Evolutionary conservation across 1,140 invertebrate genomes (phyloP).

Genomic region (Drosophila ironensis): DNA sequence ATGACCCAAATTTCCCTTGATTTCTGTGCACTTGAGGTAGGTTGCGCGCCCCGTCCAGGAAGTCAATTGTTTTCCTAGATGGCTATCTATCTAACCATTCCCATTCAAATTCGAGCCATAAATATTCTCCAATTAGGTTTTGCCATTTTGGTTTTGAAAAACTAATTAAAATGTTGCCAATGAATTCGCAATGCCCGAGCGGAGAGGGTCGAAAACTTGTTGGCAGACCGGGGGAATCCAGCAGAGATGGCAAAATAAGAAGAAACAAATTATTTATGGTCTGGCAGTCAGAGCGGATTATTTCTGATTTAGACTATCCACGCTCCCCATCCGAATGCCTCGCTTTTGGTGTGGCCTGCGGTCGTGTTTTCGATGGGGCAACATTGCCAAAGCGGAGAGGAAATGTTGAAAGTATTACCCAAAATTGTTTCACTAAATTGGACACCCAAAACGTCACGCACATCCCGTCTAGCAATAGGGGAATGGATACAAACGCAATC

Average conservation of each 20-base stretch:
- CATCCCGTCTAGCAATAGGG: not conserved
- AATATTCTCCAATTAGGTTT: conserved; percentile 38
- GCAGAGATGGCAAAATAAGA: conserved; percentile 11
- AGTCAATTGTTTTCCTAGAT: conserved; percentile 14
- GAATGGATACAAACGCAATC: no score
- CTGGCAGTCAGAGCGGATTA: conserved; percentile 69
- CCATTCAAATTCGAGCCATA: conserved; percentile 18
- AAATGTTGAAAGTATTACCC: not conserved
- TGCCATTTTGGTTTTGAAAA: conserved; percentile 50
- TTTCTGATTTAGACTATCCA: conserved; percentile 65
- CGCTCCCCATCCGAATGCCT: conserved; percentile 30
- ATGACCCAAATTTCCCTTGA: conserved; percentile 36
- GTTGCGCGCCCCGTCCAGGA: conserved; percentile 23
- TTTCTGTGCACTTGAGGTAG: conserved; percentile 39
- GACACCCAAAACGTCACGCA: not conserved
- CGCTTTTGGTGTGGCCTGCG: conserved; percentile 6
- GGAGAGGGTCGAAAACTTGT: conserved; percentile 37
- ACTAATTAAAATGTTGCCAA: conserved; percentile 60
- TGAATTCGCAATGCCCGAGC: conserved; percentile 35
- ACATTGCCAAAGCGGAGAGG: not conserved
- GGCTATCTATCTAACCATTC: conserved; percentile 22
- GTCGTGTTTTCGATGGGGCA: conserved; percentile 14
- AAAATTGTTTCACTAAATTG: not conserved
- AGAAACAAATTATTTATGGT: conserved; percentile 48
- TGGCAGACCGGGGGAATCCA: conserved; percentile 26